Base-by-base conservation (phyloP, 2,797 vertebrate species). In the Gastrophryne carolinensis region DNA sequence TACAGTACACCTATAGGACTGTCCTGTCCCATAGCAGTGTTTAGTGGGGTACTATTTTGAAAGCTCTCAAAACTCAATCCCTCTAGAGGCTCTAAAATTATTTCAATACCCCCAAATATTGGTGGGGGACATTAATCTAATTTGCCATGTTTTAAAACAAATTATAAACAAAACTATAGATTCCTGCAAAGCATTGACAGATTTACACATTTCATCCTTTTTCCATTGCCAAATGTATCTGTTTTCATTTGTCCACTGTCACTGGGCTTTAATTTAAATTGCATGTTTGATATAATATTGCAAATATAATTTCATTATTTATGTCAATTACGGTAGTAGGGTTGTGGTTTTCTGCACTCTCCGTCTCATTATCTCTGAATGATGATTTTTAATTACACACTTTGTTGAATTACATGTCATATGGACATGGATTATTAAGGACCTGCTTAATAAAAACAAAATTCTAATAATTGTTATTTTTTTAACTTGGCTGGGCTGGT, bases 371-470 rank as follows among this genome's bases (percentile, higher is more conserved):
- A 65, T 73, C 60, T 73, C 37, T 56, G 35, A 62, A 24, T 30
- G 26, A 73, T 73, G 4, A 56, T 73, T 64, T 73, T 65, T 64
- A 64, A 73, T 73, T 35, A 63, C 35, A 64, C n/a, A 32, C 35
- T 34, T 30, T 41, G 50, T 17, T 39, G 64, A 44, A 65, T 64
- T 41, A 23, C 19, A 24, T 19, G n/a, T 15, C 34, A 73, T 21
- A 17, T 56, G 32, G n/a, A n/a, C n/a, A n/a, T 53, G 17, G 53
- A 44, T 64, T 54, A 44, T 39, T 21, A 73, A 64, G 30, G 61
- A 39, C 47, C 32, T 50, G 49, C 47, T 73, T 73, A 64, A 73
- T 65, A 23, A 72, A 12, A 72, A 49, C 49, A 64, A 6, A 17
- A 54, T 30, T 17, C 19, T 32, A 27, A 63, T 39, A 54, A 30